These are phyloP conservation scores for Noctua fimbriata DNA, from an alignment of 2,888 invertebrate species.

Conservation along the genomic window DNA sequence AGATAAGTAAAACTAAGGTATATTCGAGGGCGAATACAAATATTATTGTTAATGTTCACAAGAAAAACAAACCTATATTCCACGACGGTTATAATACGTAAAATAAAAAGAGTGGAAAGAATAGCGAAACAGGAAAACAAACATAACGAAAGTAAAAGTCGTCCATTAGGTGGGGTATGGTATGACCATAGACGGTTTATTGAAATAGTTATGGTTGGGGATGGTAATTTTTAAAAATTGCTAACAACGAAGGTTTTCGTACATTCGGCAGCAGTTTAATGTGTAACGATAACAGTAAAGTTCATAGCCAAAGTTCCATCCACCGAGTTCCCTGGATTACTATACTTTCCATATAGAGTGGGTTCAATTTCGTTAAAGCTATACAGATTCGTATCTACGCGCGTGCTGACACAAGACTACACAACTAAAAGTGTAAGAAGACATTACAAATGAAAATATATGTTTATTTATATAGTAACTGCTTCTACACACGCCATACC, in stretches of 20 bases:
- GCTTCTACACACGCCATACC: conserved; percentile 28
- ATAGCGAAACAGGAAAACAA: conserved; percentile 80
- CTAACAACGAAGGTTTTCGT: conserved; percentile 80
- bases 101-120: conserved; percentile 75
- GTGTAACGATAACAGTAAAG: conserved; percentile 87
- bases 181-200: conserved; percentile 87
- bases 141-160: conserved; percentile 86
- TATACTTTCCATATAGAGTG: conserved; percentile 84
- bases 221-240: conserved; percentile 88
- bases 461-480: conserved; percentile 50
- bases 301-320: conserved; percentile 87
- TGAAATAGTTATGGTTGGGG: conserved; percentile 86
- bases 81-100: conserved; percentile 74
- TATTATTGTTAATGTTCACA: conserved; percentile 64
- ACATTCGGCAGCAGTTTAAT: conserved; percentile 87
- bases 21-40: conserved; percentile 35
- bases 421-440: conserved; percentile 61
- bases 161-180: conserved; percentile 81
- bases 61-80: conserved; percentile 74
- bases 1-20: conserved; percentile 32
- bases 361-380: conserved; percentile 84
- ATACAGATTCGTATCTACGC: conserved; percentile 81
- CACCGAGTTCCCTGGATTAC: conserved; percentile 84
- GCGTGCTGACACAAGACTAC: conserved; percentile 71
- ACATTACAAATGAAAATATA: conserved; percentile 67